A percentile compares a stretch with the other conserved stretches of the same genome.
phyloP scores from a whole-genome alignment of 2,113 vertebrate species.

The Murina feae region DNA sequence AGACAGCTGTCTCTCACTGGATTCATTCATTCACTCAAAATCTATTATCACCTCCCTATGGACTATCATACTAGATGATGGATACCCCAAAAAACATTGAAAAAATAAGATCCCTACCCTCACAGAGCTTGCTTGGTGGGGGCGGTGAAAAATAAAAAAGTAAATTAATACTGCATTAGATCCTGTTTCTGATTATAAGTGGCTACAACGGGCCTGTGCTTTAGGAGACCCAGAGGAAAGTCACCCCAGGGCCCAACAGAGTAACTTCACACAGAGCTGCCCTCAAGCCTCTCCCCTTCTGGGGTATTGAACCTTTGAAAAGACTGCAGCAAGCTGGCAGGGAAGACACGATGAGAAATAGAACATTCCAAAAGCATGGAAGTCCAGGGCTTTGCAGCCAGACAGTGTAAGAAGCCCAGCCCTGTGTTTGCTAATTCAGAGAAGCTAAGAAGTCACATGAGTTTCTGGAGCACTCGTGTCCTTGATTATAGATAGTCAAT shows the following conservation, averaged over 20 bases:
- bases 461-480: accelerated
- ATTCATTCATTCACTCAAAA: not conserved
- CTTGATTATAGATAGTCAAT: not conserved
- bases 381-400: not conserved
- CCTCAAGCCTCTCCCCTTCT: not conserved
- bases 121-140: not conserved
- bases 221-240: not conserved
- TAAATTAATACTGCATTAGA: not conserved
- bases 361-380: accelerated
- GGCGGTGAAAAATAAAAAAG: not conserved
- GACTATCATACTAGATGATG: accelerated
- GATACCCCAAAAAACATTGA: not conserved
- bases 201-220: not conserved
- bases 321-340: not conserved
- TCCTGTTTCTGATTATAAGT: not conserved
- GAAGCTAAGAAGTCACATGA: not conserved
- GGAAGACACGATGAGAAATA: not conserved
- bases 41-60: not conserved
- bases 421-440: accelerated
- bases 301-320: not conserved
- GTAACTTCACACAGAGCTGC: not conserved
- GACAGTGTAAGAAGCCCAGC: not conserved
- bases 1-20: not conserved
- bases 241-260: not conserved
- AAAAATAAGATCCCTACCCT: not conserved